phyloP scores from a whole-genome alignment of 2,113 vertebrate species.

The Coreoperca whiteheadi region DNA sequence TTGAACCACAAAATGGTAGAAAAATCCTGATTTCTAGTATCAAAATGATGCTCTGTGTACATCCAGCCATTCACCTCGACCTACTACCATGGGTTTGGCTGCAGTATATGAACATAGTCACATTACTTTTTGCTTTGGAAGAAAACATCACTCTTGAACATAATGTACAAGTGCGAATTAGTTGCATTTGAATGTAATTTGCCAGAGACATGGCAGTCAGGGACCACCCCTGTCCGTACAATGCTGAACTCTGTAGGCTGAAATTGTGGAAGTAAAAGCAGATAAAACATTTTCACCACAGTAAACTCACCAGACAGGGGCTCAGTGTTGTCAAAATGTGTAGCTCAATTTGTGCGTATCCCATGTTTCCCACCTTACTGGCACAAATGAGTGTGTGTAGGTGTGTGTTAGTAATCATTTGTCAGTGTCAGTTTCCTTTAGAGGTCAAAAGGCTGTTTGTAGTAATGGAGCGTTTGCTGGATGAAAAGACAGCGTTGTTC shows the following conservation, averaged over 20 bases:
- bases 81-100: not conserved
- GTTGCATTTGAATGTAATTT: not conserved
- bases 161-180: not conserved
- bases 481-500: slow-evolving; percentile 12
- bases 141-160: not conserved
- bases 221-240: not conserved
- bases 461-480: slow-evolving; percentile 31
- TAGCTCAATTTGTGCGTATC: not conserved
- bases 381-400: not conserved
- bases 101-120: not conserved
- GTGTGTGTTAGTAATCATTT: not conserved
- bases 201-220: not conserved
- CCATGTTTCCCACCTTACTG: not conserved
- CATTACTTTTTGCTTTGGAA: not conserved
- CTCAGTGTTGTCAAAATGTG: not conserved
- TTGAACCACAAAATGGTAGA: not conserved
- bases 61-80: not conserved
- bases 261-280: not conserved
- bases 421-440: not conserved
- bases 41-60: not conserved
- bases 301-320: not conserved
- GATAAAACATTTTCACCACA: not conserved
- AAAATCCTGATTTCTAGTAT: not conserved
- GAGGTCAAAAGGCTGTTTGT: slow-evolving; percentile 43
- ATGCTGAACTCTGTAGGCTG: not conserved